A percentile compares a stretch with the other conserved stretches of the same genome.
phyloP scores from a whole-genome alignment of 1,140 invertebrate species.

The Orussus abietinus region DNA sequence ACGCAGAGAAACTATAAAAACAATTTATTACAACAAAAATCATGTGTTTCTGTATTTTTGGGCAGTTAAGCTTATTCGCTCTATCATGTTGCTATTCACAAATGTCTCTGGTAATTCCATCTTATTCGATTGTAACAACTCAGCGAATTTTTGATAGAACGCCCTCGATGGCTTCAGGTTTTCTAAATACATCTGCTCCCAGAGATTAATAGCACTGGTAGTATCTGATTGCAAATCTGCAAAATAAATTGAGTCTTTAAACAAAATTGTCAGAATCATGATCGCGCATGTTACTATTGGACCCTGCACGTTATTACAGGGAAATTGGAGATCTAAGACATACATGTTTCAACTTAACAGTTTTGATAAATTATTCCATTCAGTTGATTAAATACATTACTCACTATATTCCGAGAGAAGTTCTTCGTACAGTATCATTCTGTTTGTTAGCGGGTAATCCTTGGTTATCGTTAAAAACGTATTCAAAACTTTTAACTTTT shows the following conservation, averaged over 20 bases:
- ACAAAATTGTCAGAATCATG: constrained; percentile 5
- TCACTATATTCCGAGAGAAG: constrained; percentile 55
- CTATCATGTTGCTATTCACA: no score
- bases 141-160: constrained; percentile 39
- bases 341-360: no score
- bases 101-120: no score
- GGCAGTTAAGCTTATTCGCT: no score
- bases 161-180: constrained; percentile 41
- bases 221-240: constrained; percentile 44
- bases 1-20: no score
- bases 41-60: no score
- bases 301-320: no score
- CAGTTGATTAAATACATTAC: constrained; percentile 25
- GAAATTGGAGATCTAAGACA: no score
- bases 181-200: constrained; percentile 46
- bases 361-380: constrained; percentile 1
- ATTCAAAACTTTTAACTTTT: constrained; percentile 11
- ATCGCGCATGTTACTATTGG: no score
- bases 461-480: constrained; percentile 9
- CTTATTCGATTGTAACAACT: no score
- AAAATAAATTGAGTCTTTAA: constrained; percentile 15
- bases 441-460: constrained; percentile 1
- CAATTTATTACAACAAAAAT: no score
- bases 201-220: constrained; percentile 44
- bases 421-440: no score